A percentile compares a stretch with the other conserved stretches of the same genome.
phyloP scores from a whole-genome alignment of 2,888 invertebrate species.

The Sepiola atlantica region DNA sequence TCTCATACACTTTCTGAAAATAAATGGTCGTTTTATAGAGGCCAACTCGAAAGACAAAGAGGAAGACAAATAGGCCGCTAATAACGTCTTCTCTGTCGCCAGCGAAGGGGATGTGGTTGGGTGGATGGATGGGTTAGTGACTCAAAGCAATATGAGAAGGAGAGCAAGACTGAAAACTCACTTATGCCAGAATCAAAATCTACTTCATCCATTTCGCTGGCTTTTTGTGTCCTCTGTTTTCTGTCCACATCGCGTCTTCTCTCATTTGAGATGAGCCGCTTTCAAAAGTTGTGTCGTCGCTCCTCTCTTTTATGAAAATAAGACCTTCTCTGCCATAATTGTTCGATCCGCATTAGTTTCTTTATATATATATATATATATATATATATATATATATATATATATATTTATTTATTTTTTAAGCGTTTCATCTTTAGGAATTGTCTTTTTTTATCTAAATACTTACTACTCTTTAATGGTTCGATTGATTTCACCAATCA shows the following conservation, averaged over 20 bases:
- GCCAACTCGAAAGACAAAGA: not conserved
- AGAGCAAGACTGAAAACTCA: not conserved
- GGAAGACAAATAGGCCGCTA: not conserved
- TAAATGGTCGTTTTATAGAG: not conserved
- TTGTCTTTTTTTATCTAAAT: no score
- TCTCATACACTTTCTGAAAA: not conserved
- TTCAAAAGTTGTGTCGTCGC: not conserved
- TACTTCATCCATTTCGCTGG: not conserved
- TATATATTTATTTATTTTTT: not conserved
- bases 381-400: no score
- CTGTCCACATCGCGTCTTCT: not conserved
- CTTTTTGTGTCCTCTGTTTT: not conserved
- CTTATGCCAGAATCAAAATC: not conserved
- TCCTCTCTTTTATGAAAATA: not conserved
- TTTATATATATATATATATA: no score
- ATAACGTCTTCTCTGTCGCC: not conserved
- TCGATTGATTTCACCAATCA: no score
- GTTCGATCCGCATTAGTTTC: not conserved
- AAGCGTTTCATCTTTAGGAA: no score
- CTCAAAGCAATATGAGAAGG: not conserved
- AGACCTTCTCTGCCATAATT: not conserved
- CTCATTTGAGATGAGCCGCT: not conserved
- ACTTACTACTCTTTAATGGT: no score
- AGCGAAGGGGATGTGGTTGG: no score
- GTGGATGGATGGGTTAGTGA: not conserved